These are phyloP conservation scores for Amphiprion ocellaris DNA, from an alignment of 2,113 vertebrate genomes.

Conservation along the genomic window DNA sequence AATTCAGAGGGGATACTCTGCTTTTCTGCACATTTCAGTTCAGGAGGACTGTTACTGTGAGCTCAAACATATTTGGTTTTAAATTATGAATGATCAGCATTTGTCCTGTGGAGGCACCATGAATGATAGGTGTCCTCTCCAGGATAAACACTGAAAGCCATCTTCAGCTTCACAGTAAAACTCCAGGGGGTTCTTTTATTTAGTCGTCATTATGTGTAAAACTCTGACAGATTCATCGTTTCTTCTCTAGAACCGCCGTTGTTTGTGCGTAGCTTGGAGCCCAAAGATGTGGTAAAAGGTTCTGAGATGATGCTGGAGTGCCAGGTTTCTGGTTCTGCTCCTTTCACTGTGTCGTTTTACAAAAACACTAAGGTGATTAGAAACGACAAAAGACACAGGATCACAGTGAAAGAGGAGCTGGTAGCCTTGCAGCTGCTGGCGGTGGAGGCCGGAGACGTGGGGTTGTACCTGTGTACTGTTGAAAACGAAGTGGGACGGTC, in stretches of 20 bases:
- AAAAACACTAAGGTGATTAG: conserved; percentile 91
- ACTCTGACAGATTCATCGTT: conserved; percentile 4
- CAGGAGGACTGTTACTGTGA: background rate
- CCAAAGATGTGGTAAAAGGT: conserved; percentile 93
- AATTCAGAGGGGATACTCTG: background rate
- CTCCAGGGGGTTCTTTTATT: no score
- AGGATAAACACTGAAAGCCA: no score
- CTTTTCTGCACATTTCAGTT: no score
- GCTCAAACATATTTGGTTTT: background rate
- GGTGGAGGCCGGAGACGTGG: conserved; percentile 89
- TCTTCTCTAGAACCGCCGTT: conserved; percentile 89
- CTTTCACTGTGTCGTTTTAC: conserved; percentile 92
- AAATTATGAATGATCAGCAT: no score
- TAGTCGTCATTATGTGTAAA: background rate
- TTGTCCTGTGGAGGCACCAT: no score
- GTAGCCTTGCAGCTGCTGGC: conserved; percentile 91
- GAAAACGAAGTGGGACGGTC: conserved; percentile 93
- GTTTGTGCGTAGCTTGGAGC: conserved; percentile 92
- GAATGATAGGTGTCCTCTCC: no score
- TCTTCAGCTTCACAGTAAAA: no score
- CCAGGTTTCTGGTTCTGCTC: conserved; percentile 90
- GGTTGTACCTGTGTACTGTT: conserved; percentile 92
- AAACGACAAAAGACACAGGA: conserved; percentile 93
- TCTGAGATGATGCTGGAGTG: conserved; percentile 92
- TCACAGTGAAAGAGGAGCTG: conserved; percentile 88